A percentile compares a stretch with the other conserved stretches of the same genome.
phyloP scores from a whole-genome alignment of 2,888 invertebrate genomes.

The Fissipunctia ypsillon region DNA sequence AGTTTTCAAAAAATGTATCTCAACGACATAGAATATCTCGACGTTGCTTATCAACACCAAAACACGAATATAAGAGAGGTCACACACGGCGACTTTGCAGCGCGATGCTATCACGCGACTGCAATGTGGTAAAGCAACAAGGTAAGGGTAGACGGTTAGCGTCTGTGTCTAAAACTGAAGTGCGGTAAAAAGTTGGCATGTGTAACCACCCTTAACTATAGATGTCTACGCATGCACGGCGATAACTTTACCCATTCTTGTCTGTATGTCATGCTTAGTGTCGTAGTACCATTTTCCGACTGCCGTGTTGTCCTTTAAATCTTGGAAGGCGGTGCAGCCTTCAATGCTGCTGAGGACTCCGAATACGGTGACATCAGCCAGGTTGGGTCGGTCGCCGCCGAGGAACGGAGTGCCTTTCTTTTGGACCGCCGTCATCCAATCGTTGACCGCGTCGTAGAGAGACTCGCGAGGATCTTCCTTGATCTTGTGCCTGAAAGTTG shows the following conservation, averaged over 20 bases:
- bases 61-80: conserved; percentile 27
- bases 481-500: conserved; percentile 93
- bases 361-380: conserved; percentile 97
- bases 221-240: conserved; percentile 64
- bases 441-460: conserved; percentile 96
- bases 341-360: conserved; percentile 98
- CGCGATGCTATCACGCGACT: neutral
- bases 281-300: conserved; percentile 95
- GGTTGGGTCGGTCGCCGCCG: conserved; percentile 96
- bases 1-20: neutral
- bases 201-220: neutral
- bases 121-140: neutral
- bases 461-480: conserved; percentile 97
- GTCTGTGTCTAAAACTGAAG: neutral
- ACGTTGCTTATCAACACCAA: conserved; percentile 52
- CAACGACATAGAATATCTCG: conserved; percentile 17
- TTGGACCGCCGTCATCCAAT: conserved; percentile 94
- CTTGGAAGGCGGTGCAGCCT: conserved; percentile 97
- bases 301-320: conserved; percentile 93
- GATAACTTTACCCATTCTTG: conserved; percentile 89
- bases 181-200: neutral
- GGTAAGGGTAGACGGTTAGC: neutral
- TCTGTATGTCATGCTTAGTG: conserved; percentile 92
- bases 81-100: conserved; percentile 5
- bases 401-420: conserved; percentile 93